Base-by-base conservation (phyloP, 2,797 vertebrate genomes). In the Mus minutoides region DNA sequence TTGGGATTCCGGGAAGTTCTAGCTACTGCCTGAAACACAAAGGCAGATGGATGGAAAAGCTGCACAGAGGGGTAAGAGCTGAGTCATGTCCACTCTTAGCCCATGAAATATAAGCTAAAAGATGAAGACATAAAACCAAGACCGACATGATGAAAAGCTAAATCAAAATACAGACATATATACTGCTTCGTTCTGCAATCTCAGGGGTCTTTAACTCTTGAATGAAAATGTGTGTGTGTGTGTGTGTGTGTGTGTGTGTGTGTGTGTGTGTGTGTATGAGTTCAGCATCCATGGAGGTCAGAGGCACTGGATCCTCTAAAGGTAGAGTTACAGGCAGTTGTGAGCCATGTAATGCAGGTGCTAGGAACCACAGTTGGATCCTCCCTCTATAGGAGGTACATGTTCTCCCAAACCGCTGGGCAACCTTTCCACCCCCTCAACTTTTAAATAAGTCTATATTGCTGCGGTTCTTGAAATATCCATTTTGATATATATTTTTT, bases 401-500 rank as follows among this genome's bases (percentile, higher is more conserved):
- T 62, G 56, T 40, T 83, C 79, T 62, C 37, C 29, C 43, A 67
- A 67, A 85, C 60, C 17, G 13, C 60, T 49, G 40, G 67, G 29
- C 10, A 6, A 67, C 46, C 29, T 34, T 43, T 67, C 43, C 9
- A 67, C 0, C 29, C 11, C 83, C 31, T 14, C 43, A 14, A 49
- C 83, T 85, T 85, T 83, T 29, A 83, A 83, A 75, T 93, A 87
- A 87, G 93, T 79, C 76, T 89, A 88, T 90, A 80, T 90, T 16
- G 91, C 83, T 49, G 91, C 77, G 24, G 58, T 69, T 91, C 58
- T 88, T 91, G 86, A 91, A 96, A 95, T 88, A 88, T 17, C 83
- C 94, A 43, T 91, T 97, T 97, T 93, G 94, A 75, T 62, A 95
- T 62, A 95, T 29, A 9, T 60, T 43, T 91, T 91, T 96, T 67